A percentile compares a stretch with the other conserved stretches of the same genome.
These are phyloP conservation scores for Notothenia coriiceps DNA, from an alignment of 2,113 vertebrate species.

Conservation along the genomic window DNA sequence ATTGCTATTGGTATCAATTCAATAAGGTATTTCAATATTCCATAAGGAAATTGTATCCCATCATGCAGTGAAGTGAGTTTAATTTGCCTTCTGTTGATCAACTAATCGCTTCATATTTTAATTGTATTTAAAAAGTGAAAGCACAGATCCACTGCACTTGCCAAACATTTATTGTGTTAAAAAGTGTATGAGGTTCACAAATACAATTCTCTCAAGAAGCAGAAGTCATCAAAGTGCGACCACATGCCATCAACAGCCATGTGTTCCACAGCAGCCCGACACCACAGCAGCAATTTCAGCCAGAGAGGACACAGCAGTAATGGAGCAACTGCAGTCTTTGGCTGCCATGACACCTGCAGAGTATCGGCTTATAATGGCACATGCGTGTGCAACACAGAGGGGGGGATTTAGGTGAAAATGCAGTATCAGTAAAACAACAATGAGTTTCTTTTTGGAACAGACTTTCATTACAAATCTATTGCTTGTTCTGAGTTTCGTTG, in stretches of 20 bases:
- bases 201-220: slow-evolving; percentile 69
- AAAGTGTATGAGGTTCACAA: slow-evolving; percentile 79
- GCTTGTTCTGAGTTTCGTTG: slow-evolving; percentile 29
- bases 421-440: slow-evolving; percentile 57
- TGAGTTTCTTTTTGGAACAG: slow-evolving; percentile 41
- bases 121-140: neutral
- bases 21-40: neutral
- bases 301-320: slow-evolving; percentile 23
- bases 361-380: slow-evolving; percentile 44
- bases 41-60: neutral
- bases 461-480: slow-evolving; percentile 45
- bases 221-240: slow-evolving; percentile 57
- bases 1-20: neutral
- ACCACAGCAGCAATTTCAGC: slow-evolving; percentile 19
- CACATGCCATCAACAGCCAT: slow-evolving; percentile 47
- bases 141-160: slow-evolving; percentile 60
- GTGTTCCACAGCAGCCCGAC: slow-evolving; percentile 32
- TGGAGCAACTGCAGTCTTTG: slow-evolving; percentile 19
- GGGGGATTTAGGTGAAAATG: slow-evolving; percentile 65
- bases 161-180: slow-evolving; percentile 83
- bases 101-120: neutral
- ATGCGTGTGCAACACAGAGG: slow-evolving; percentile 41
- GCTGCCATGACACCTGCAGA: slow-evolving; percentile 24
- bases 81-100: neutral
- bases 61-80: neutral